Percentiles rank a stretch among this genome's conserved stretches.
phyloP scores from a whole-genome alignment of 1,140 invertebrate species.

The Bombus affinis region DNA sequence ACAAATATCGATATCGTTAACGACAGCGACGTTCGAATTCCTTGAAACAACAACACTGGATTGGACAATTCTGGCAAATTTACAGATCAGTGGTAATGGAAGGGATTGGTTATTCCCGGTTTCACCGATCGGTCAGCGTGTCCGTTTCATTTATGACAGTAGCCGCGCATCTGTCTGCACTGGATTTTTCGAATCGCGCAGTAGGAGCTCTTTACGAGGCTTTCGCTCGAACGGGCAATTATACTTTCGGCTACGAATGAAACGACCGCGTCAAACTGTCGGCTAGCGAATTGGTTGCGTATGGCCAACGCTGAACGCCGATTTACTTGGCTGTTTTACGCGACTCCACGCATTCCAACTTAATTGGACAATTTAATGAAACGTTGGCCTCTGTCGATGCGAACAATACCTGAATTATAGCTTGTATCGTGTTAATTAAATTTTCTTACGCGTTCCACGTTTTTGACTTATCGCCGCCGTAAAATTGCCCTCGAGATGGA shows the following conservation, averaged over 20 bases:
- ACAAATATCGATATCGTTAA: too few relatives aligned
- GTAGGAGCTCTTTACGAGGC: slow-evolving; percentile 34
- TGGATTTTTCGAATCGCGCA: slow-evolving; percentile 40
- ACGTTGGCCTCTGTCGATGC: slow-evolving; percentile 18
- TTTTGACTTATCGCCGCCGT: background rate
- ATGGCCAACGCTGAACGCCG: slow-evolving; percentile 21
- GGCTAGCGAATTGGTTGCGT: slow-evolving; percentile 47
- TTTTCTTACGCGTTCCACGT: background rate
- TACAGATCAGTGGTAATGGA: background rate
- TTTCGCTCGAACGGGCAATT: slow-evolving; percentile 54
- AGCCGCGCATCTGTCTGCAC: background rate
- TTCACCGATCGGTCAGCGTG: too few relatives aligned
- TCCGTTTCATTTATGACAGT: slow-evolving; percentile 21
- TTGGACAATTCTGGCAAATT: background rate
- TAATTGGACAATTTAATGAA: slow-evolving; percentile 60
- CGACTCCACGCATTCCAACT: slow-evolving; percentile 33
- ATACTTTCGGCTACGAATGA: slow-evolving; percentile 58
- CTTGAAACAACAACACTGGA: background rate
- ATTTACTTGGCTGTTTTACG: slow-evolving; percentile 56
- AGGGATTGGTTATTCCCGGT: background rate
- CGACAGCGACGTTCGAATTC: background rate
- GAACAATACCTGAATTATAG: slow-evolving; percentile 10
- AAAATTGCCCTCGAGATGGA: too few relatives aligned
- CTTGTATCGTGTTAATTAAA: slow-evolving; percentile 23
- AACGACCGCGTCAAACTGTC: slow-evolving; percentile 57